phyloP scores from a whole-genome alignment of 2,888 invertebrate genomes.

The Diadegma fenestrale region DNA sequence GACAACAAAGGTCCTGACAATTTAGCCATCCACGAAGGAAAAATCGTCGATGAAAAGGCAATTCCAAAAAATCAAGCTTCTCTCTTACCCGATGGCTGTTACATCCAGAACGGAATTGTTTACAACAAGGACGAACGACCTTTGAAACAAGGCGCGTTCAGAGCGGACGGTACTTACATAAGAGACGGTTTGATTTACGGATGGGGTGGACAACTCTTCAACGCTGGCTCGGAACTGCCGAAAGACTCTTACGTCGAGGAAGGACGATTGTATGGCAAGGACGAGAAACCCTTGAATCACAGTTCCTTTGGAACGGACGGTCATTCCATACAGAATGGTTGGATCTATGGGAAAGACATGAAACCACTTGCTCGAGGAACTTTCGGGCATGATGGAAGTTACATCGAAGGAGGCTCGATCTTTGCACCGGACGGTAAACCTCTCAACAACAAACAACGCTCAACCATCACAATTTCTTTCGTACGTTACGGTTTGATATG shows the following conservation, averaged over 20 bases:
- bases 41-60: conserved; percentile 79
- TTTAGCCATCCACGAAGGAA: conserved; percentile 80
- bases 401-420: conserved; percentile 80
- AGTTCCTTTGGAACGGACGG: conserved; percentile 80
- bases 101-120: conserved; percentile 80
- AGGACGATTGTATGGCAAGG: conserved; percentile 80
- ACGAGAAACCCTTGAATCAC: conserved; percentile 80
- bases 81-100: conserved; percentile 81
- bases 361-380: conserved; percentile 78
- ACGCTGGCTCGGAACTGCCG: conserved; percentile 79
- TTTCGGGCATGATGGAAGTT: conserved; percentile 80
- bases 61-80: conserved; percentile 79
- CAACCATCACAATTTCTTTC: conserved; percentile 76
- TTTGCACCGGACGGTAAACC: conserved; percentile 77
- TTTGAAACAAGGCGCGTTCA: conserved; percentile 81
- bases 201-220: conserved; percentile 82
- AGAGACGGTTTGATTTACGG: conserved; percentile 81
- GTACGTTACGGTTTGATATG: conserved; percentile 81
- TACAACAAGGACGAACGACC: conserved; percentile 78
- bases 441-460: conserved; percentile 75
- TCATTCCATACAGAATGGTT: conserved; percentile 80
- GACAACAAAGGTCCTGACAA: conserved; percentile 81
- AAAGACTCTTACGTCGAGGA: conserved; percentile 78
- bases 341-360: conserved; percentile 79
- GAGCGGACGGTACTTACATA: conserved; percentile 80